Conservation (phyloP, 2,797 vertebrate species). For the Cirrhinus mrigala region DNA sequence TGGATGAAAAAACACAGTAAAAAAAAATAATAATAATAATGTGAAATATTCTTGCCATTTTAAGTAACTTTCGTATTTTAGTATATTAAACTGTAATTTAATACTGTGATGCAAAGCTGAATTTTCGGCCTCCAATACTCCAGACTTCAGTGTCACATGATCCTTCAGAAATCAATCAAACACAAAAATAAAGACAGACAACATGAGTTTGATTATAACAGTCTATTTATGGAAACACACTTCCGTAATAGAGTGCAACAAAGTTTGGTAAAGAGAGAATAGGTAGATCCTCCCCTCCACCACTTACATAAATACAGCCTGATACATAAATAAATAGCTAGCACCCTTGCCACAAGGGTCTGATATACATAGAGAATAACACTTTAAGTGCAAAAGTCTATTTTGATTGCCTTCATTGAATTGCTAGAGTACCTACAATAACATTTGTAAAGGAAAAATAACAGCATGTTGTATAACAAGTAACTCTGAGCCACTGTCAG, state of each 20-base stretch:
- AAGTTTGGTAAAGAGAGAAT: constrained; percentile 62
- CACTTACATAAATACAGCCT: constrained; percentile 62
- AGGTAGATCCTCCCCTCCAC: constrained; percentile 51
- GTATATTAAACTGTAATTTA: background rate
- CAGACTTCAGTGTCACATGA: background rate
- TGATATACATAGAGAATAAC: constrained; percentile 62
- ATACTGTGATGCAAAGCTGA: background rate
- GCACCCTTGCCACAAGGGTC: constrained; percentile 59
- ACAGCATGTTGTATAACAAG: constrained; percentile 72
- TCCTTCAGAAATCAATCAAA: background rate
- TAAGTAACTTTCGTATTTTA: background rate
- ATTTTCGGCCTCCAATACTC: background rate
- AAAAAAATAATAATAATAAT: background rate
- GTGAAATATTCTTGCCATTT: background rate
- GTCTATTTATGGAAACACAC: constrained; percentile 78
- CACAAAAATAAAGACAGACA: constrained; percentile 32
- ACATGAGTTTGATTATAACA: constrained; percentile 76
- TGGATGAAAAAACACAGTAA: background rate
- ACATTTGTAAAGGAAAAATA: constrained; percentile 57
- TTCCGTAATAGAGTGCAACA: constrained; percentile 81
- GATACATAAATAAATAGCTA: constrained; percentile 80
- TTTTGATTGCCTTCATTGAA: constrained; percentile 79
- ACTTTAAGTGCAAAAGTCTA: constrained; percentile 65
- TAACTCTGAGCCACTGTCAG: constrained; percentile 64
- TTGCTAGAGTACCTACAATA: constrained; percentile 71